Evolutionary conservation across 2,113 vertebrate species (phyloP).

Genomic region (Numida meleagris): DNA sequence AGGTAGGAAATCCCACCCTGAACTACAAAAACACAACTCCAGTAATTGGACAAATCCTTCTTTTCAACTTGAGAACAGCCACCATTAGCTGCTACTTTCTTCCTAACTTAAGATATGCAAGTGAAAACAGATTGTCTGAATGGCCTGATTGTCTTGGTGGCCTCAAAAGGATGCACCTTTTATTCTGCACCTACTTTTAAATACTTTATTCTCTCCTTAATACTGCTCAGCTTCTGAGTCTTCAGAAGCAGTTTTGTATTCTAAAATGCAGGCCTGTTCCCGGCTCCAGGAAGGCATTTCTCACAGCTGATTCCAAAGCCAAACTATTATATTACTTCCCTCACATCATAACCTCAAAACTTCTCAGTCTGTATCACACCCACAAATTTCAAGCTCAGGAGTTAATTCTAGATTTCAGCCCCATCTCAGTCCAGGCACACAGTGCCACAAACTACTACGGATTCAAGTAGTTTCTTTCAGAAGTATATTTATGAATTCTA

Average conservation of each 20-base stretch:
- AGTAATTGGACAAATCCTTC: neutral
- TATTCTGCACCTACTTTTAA: conserved; percentile 30
- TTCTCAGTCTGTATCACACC: neutral
- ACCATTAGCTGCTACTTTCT: neutral
- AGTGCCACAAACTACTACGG: neutral
- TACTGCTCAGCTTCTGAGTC: conserved; percentile 16
- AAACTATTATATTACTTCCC: neutral
- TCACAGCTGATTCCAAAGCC: conserved; percentile 33
- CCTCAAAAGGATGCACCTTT: conserved; percentile 33
- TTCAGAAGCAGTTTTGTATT: neutral
- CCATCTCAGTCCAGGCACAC: neutral
- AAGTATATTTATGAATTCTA: neutral
- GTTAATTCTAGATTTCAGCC: neutral
- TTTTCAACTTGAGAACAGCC: neutral
- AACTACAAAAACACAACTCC: neutral
- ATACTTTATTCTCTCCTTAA: conserved; percentile 2
- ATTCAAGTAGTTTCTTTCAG: neutral
- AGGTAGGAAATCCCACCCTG: neutral
- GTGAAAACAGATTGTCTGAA: conserved; percentile 63
- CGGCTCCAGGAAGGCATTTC: neutral
- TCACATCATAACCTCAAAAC: conserved; percentile 20
- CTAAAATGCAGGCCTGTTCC: neutral
- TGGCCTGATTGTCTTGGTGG: conserved; percentile 58
- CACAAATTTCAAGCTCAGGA: neutral
- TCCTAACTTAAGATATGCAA: neutral